Conservation (phyloP, 2,113 vertebrate species). For the Carassius auratus region DNA sequence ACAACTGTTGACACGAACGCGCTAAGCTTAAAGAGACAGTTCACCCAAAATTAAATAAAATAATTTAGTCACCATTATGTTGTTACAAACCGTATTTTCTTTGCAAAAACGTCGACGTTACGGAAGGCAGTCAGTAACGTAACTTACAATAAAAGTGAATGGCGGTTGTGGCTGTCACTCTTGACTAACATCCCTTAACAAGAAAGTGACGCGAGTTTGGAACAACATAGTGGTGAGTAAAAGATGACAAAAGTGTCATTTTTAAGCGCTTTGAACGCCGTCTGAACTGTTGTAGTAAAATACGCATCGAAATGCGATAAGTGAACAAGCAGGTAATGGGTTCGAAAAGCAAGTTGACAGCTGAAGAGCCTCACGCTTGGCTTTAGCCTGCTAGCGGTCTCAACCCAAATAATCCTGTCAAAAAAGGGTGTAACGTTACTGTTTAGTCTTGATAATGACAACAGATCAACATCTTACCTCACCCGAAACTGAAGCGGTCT, state of each 20-base stretch:
- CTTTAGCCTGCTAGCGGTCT: conserved; percentile 35
- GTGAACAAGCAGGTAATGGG: neutral
- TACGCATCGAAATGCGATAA: neutral
- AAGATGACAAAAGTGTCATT: neutral
- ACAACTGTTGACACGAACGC: conserved; percentile 35
- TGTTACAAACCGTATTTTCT: neutral
- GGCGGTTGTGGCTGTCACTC: neutral
- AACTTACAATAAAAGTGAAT: neutral
- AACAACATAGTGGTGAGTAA: neutral
- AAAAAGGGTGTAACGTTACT: neutral
- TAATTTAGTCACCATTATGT: neutral
- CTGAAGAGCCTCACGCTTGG: conserved; percentile 11
- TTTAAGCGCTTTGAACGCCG: neutral
- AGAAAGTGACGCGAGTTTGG: neutral
- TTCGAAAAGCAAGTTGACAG: conserved; percentile 17
- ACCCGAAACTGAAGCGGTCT: neutral
- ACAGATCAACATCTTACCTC: neutral
- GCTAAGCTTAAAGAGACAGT: conserved; percentile 16
- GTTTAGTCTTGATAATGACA: neutral
- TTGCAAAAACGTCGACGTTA: neutral
- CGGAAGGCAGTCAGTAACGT: neutral
- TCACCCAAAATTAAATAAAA: neutral
- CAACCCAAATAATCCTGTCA: neutral
- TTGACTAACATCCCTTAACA: neutral
- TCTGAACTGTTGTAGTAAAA: neutral